phyloP scores from a whole-genome alignment of 2,888 invertebrate species.

The Polyploca ridens region DNA sequence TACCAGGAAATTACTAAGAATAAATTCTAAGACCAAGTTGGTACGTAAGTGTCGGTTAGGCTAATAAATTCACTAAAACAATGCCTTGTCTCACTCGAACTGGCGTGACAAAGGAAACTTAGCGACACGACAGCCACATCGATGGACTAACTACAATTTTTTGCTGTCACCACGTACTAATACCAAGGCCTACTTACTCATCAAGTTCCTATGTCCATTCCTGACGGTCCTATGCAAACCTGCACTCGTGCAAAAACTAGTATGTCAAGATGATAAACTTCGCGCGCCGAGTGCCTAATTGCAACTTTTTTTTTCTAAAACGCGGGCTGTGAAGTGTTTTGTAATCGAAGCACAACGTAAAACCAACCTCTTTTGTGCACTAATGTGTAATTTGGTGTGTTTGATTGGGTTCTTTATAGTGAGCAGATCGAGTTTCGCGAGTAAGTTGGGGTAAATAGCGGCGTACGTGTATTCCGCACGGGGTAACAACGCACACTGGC shows the following conservation, averaged over 20 bases:
- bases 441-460: conserved; percentile 72
- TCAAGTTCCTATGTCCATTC: conserved; percentile 78
- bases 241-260: conserved; percentile 70
- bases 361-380: conserved; percentile 67
- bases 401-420: conserved; percentile 47
- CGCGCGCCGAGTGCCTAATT: conserved; percentile 50
- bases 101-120: conserved; percentile 80
- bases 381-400: conserved; percentile 40
- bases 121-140: conserved; percentile 65
- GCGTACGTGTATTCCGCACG: conserved; percentile 68
- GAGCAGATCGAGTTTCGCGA: conserved; percentile 73
- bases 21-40: conserved; percentile 20
- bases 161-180: conserved; percentile 73
- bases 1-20: conserved; percentile 48
- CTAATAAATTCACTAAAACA: conserved; percentile 77
- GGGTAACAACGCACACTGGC: conserved; percentile 78
- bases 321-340: conserved; percentile 26
- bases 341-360: conserved; percentile 56
- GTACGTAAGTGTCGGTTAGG: conserved; percentile 56
- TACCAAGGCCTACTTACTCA: conserved; percentile 82
- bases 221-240: conserved; percentile 71
- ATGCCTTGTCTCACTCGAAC: conserved; percentile 64
- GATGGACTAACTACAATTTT: conserved; percentile 78
- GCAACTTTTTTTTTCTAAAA: conserved; percentile 48
- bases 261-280: conserved; percentile 65